phyloP scores from a whole-genome alignment of 2,113 vertebrate species.

The Aleadryas rufinucha region DNA sequence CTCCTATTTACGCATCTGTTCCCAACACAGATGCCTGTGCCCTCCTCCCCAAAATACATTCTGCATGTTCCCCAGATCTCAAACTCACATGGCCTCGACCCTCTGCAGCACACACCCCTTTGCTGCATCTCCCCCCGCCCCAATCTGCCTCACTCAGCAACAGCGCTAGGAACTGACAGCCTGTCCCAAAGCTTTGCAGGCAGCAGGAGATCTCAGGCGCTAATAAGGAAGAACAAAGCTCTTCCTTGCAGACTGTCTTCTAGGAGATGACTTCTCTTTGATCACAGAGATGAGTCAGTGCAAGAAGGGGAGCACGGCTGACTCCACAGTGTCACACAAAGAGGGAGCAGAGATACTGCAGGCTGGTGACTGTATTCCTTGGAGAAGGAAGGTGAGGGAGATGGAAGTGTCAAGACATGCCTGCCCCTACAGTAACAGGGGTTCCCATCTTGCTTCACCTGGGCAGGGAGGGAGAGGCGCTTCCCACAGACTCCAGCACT shows the following conservation, averaged over 20 bases:
- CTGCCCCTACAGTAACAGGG: neutral
- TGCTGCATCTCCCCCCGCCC: neutral
- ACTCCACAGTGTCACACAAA: neutral
- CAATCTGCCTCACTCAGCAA: neutral
- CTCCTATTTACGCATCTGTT: neutral
- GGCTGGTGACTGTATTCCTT: neutral
- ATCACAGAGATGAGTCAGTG: neutral
- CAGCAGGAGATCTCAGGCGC: neutral
- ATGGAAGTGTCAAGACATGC: neutral
- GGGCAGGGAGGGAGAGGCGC: neutral
- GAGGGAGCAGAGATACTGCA: neutral
- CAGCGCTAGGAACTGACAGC: neutral
- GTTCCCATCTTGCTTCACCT: neutral
- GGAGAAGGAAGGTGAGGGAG: neutral
- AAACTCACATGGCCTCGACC: neutral
- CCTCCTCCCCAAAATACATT: neutral
- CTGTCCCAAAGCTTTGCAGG: neutral
- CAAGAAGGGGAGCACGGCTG: neutral
- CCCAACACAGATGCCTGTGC: neutral
- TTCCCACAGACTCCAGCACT: neutral
- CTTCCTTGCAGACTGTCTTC: neutral
- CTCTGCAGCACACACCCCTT: neutral
- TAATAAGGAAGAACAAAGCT: conserved; percentile 9
- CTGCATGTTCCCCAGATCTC: neutral
- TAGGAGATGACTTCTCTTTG: conserved; percentile 14